Base-by-base conservation (phyloP, 2,888 invertebrate species). In the Proisotoma minuta region DNA sequence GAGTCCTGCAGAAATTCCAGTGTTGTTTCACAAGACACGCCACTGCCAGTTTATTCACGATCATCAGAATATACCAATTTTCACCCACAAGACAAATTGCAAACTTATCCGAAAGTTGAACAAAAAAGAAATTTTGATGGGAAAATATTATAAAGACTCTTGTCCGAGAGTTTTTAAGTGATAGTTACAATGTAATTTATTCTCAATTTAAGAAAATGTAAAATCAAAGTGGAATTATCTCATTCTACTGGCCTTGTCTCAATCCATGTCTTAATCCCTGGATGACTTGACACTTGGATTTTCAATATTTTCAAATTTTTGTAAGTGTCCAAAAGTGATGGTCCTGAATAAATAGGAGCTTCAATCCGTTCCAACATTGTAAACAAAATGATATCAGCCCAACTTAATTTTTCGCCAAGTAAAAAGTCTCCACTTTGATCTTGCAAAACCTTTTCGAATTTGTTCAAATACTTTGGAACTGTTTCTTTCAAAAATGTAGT, bases 31-130 rank as follows among this genome's bases (percentile, higher is more conserved):
- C 28, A 65, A 65, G 34, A 62, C 65, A 10, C 49, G 65, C 48
- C 65, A 65, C 34, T 65, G 65, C 39, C 28, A 54, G 18, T 65
- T 53, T n/a, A 53, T 62, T 15, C 65, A 65, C 39, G 60, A 62
- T 3, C 65, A 65, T 24, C 58, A 60, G 27, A 59, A 53, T 0
- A 29, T 65, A 1, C 65, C 65, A 3, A 59, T 58, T 24, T 62
- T 54, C 29, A 59, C 59, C 5, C 18, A 59, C 22, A 65, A 62
- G 18, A 57, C 60, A 5, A 49, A 52, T 4, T 65, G 65, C 52
- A 18, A 57, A 23, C 60, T 56, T 52, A 49, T 48, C 1, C 43
- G 52, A 4, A 59, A 39, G 18, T 15, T 65, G 5, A 24, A 34
- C 1, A 50, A 48, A 28, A 62, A 60, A 29, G 65, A 65, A 43